Base-by-base conservation (phyloP, 2,888 invertebrate species). In the Lepidochrysops patricia region DNA sequence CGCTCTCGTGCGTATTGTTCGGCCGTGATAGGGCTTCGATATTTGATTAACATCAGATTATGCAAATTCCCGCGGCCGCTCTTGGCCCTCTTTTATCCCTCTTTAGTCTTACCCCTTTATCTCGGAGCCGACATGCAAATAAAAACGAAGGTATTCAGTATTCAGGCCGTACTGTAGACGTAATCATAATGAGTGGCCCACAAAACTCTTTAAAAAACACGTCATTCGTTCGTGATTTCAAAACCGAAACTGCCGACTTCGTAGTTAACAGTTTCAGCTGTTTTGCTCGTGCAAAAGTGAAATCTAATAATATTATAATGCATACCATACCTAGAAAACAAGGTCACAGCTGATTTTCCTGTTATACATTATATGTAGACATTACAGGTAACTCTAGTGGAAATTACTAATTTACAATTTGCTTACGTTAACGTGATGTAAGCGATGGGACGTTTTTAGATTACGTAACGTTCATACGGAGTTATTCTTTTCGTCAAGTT, bases 41-140 rank as follows among this genome's bases (percentile, higher is more conserved):
- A 79, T 85, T 84, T 87, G 89, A 88, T 87, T 88, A 87, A 80
- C 85, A 89, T 89, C 89, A 84, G 88, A 87, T 86, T 89, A 89
- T 89, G 87, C 86, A 87, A 89, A 89, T 88, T 80, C 80, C 74
- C 71, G 84, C 85, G 82, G 82, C 80, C 83, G 85, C 84, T 83
- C 84, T 84, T 77, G 75, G 84, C 82, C 80, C 72, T 80, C 78
- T 81, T 84, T 85, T 83, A 76, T 76, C 79, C 78, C 74, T 78
- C 72, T 75, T 77, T 72, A 74, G 73, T 74, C 75, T 76, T 76
- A 72, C 76, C 76, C 79, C 79, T 88, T 88, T 88, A 86, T 86
- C 85, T 85, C 79, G 74, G 72, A 79, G 82, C 89, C 86, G 86
- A 81, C 84, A 84, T 79, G 82, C 80, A 82, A 86, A 87, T 82